Conservation (phyloP, 1,140 invertebrate genomes). For the Plutomurus gul region DNA sequence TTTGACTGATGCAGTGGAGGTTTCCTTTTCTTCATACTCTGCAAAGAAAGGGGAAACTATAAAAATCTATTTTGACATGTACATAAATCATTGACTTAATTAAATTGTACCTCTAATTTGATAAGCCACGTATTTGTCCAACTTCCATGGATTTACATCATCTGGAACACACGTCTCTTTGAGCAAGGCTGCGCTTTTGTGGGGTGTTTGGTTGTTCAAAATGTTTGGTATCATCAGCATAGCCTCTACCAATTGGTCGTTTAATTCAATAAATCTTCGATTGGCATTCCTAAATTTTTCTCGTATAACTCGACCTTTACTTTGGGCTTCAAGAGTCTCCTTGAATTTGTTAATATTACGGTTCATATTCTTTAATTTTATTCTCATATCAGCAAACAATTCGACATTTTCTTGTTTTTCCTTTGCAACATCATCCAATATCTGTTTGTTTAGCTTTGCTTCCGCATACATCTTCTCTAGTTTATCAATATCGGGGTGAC, state of each 20-base stretch:
- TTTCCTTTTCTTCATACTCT: too few species aligned
- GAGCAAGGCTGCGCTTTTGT: slow-evolving; percentile 57
- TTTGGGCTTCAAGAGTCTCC: slow-evolving; percentile 58
- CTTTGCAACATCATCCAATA: background rate
- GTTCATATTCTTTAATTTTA: slow-evolving; percentile 55
- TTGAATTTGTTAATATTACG: slow-evolving; percentile 56
- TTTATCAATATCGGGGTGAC: background rate
- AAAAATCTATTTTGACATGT: background rate
- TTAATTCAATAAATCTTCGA: slow-evolving; percentile 58
- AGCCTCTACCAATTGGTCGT: slow-evolving; percentile 67
- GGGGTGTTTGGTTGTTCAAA: slow-evolving; percentile 67
- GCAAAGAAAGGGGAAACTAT: too few species aligned
- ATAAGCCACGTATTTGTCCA: background rate
- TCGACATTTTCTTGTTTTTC: slow-evolving; percentile 5
- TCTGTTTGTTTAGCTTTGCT: slow-evolving; percentile 5
- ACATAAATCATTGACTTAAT: background rate
- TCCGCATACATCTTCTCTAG: slow-evolving; percentile 13
- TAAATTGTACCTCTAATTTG: background rate
- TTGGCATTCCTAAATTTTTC: slow-evolving; percentile 59
- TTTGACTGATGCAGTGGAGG: slow-evolving; percentile 11
- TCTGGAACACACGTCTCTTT: background rate
- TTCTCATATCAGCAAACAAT: background rate
- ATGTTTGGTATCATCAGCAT: slow-evolving; percentile 69
- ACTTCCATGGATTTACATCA: background rate
- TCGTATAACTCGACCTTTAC: slow-evolving; percentile 63